Base-by-base conservation (phyloP, 2,113 vertebrate species). In the Caranx melampygus region DNA sequence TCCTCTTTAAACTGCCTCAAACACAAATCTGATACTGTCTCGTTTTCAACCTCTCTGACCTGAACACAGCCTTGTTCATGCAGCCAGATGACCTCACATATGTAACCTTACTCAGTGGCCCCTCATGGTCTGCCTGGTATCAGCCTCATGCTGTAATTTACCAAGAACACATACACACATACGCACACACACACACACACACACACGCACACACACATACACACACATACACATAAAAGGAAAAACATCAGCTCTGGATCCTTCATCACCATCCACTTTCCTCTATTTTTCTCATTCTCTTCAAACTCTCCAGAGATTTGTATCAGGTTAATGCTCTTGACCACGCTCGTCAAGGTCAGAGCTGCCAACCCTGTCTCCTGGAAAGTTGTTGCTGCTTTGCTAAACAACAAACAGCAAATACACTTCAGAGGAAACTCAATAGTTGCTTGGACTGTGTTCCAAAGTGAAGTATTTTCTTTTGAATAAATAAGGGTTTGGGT, bases 201-300 rank as follows among this genome's bases (percentile, higher is more conserved):
- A 73, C 58, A 61, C 33, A 35, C 34, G 21, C 61, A 62, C 68
- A 61, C 40, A 47, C 33, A 33, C 61, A 61, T 63, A 44, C 26
- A 26, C 26, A 26, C 26, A 26, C 26, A 26, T 1, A 26, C 26
- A 26, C 26, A 26, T 1, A 55, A 37, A 63, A 47, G 64, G n/a
- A 21, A 65, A 42, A 3, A 16, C 78, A n/a, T 16, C 55, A 7
- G 20, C 78, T 60, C 69, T 44, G 1, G 57, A 84, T 92, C 92
- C 68, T 69, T 94, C 90, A 82, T 83, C 90, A 79, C 52, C 71
- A 9, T 85, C 82, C 71, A 91, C 90, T 91, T 88, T 77, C 15
- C 61, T 33, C 34, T 40, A 11, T 60, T 45, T 34, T 12, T 33
- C 42, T 60, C 49, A 21, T 14, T 35, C 42, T 57, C 26, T 26